Evolutionary conservation across 2,888 invertebrate species (phyloP).

Genomic region (Caradrina kadenii): DNA sequence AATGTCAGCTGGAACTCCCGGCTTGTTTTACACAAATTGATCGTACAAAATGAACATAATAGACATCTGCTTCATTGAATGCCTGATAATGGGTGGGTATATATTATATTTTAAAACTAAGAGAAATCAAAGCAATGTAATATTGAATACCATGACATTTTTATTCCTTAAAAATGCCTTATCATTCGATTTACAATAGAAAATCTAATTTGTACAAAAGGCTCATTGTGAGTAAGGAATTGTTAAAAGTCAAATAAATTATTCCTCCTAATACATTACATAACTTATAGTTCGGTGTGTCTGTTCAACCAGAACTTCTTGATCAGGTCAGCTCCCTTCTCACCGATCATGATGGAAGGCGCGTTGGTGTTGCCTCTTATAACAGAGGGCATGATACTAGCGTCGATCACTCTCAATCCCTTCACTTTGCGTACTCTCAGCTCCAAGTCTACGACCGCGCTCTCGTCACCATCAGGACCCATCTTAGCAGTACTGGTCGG

Average conservation of each 20-base stretch:
- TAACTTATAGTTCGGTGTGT: slow-evolving; percentile 60
- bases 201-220: slow-evolving; percentile 8
- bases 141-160: slow-evolving; percentile 2
- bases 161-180: slow-evolving; percentile 30
- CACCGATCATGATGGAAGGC: slow-evolving; percentile 91
- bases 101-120: not conserved
- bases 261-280: slow-evolving; percentile 1
- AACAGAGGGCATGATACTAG: slow-evolving; percentile 90
- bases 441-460: slow-evolving; percentile 88
- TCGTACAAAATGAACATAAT: not conserved
- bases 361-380: slow-evolving; percentile 91
- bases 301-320: slow-evolving; percentile 82
- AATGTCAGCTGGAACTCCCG: not conserved
- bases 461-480: slow-evolving; percentile 86
- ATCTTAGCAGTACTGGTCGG: slow-evolving; percentile 90
- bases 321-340: slow-evolving; percentile 90
- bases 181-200: not conserved
- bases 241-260: not conserved
- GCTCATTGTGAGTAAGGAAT: not conserved
- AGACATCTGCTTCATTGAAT: not conserved
- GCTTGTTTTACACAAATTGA: not conserved
- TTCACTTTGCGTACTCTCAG: slow-evolving; percentile 87
- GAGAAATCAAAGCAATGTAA: slow-evolving; percentile 13
- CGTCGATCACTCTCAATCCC: slow-evolving; percentile 89
- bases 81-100: not conserved